Evolutionary conservation across 2,888 invertebrate genomes (phyloP), one percentile per base, ranked within the genome.

Genomic region (Zootermopsis nevadensis): DNA sequence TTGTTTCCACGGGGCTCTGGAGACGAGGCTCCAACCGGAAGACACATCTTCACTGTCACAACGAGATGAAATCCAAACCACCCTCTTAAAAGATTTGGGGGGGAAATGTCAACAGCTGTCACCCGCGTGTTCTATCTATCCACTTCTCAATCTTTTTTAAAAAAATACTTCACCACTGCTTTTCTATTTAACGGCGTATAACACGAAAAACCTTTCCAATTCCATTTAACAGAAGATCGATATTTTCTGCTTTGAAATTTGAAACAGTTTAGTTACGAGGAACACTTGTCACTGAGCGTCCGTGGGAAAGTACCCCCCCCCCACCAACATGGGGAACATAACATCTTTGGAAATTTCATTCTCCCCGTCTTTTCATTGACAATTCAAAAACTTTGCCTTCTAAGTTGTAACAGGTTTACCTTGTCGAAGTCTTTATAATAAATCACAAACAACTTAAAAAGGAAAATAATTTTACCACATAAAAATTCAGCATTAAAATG

Each of bases 31-130:
- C 60, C 12, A 6, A 60, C 69, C 69, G 69, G 69, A 69, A 69
- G 69, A 69, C 22, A 19, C 33, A 33, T 33, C 33, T 69, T 69
- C 31, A 30, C 60, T 60, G n/a, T 60, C 60, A 6, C n/a, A 27
- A n/a, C 2, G 74, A 38, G 74, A 74, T 74, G 74, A 38, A 74
- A 74, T n/a, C 38, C 69, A 69, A 69, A 33, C 69, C 69, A 69
- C 22, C 69, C 69, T 69, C 69, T 60, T 27, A 60, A 30, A 69
- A 69, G 15, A 6, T 15, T 4, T 2, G 33, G 19, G 33, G 33
- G 33, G 42, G n/a, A n/a, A 74, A 74, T 74, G 74, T 74, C 74
- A 74, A 74, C 74, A 74, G 74, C 74, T 74, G 74, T 74, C 74
- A 74, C 74, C 74, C 74, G n/a, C n/a, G n/a, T n/a, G 27, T 27